Evolutionary conservation across 1,140 invertebrate genomes (phyloP).

Genomic region (Samia ricini): DNA sequence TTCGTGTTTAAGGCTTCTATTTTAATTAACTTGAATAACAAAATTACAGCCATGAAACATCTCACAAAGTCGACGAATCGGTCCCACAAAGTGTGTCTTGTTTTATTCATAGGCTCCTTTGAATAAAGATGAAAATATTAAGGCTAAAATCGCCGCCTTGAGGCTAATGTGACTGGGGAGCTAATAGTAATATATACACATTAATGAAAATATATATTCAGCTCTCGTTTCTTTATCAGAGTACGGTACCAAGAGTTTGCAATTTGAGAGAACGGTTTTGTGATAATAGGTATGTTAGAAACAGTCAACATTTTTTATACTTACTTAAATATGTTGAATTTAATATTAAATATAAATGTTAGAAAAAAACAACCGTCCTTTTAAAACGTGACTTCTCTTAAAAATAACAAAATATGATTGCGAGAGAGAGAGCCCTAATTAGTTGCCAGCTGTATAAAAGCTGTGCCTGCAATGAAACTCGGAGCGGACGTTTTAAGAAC

Average conservation of each 20-base stretch:
- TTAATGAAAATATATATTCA: constrained; percentile 49
- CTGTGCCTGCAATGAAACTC: constrained; percentile 15
- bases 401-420: constrained; percentile 33
- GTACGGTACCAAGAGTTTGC: not conserved
- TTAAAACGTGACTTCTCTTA: constrained; percentile 32
- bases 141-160: constrained; percentile 45
- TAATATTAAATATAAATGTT: constrained; percentile 27
- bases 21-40: constrained; percentile 57
- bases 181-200: constrained; percentile 68
- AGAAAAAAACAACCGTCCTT: constrained; percentile 18
- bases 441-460: constrained; percentile 23
- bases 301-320: no score
- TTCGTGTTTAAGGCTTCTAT: constrained; percentile 22
- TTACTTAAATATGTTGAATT: no score
- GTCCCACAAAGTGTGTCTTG: constrained; percentile 44
- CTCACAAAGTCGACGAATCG: constrained; percentile 47
- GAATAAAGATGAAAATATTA: constrained; percentile 75
- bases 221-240: constrained; percentile 15
- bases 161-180: constrained; percentile 48
- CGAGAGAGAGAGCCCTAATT: constrained; percentile 28
- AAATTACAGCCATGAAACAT: constrained; percentile 46
- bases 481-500: constrained; percentile 21
- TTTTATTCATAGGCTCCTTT: constrained; percentile 71
- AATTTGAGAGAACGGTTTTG: not conserved
- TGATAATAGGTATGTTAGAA: not conserved